Percentiles rank a stretch among this genome's conserved stretches.
Conservation (phyloP, 2,113 vertebrate species). For the Cebidichthys violaceus region DNA sequence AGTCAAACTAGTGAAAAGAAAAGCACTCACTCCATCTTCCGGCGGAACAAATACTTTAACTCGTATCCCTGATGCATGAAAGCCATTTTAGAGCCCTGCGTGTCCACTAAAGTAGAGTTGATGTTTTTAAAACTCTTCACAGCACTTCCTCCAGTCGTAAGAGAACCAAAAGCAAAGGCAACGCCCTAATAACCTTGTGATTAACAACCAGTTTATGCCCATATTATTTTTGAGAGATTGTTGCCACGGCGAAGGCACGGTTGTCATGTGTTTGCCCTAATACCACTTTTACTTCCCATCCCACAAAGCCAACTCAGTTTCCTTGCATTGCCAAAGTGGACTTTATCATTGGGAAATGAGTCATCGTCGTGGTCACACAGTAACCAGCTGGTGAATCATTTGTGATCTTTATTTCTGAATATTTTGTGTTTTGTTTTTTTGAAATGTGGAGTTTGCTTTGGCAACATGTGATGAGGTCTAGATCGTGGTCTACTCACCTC, state of each 20-base stretch:
- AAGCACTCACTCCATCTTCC: conserved; percentile 72
- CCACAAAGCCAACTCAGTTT: conserved; percentile 40
- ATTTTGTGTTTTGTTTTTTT: conserved; percentile 1
- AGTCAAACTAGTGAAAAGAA: neutral
- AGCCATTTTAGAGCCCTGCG: conserved; percentile 69
- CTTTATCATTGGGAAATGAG: conserved; percentile 48
- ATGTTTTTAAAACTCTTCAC: neutral
- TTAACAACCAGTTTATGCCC: conserved; percentile 12
- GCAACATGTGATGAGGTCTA: conserved; percentile 44
- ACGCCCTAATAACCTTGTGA: conserved; percentile 63
- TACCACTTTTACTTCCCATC: conserved; percentile 12
- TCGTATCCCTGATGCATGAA: conserved; percentile 80
- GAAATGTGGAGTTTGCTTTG: conserved; percentile 25
- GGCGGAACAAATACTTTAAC: conserved; percentile 61
- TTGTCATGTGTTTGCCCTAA: conserved; percentile 55
- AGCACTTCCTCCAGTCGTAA: neutral
- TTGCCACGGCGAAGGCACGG: conserved; percentile 15
- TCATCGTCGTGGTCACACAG: conserved; percentile 54
- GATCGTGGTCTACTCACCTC: conserved; percentile 66
- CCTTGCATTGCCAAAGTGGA: conserved; percentile 5
- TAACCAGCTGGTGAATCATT: conserved; percentile 14
- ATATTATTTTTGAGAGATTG: conserved; percentile 1
- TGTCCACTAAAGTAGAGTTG: neutral
- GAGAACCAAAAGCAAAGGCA: neutral
- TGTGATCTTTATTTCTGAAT: neutral